A percentile compares a stretch with the other conserved stretches of the same genome.
Evolutionary conservation across 2,888 invertebrate genomes (phyloP).

Genomic region (Himalopsyche tibetana): DNA sequence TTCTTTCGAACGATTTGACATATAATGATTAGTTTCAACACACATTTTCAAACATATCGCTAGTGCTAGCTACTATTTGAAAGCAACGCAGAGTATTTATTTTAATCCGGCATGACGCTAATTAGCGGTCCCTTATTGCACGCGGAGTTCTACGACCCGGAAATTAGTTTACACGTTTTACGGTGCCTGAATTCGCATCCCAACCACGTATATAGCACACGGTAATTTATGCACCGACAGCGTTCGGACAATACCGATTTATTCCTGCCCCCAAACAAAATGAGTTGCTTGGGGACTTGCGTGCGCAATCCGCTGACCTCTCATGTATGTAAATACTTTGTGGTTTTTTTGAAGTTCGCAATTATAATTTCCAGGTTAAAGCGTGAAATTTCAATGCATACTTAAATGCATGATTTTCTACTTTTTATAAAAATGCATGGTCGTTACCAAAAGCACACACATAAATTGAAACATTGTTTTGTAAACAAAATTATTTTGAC

Average conservation of each 20-base stretch:
- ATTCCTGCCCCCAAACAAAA: background rate
- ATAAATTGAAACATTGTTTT: too few species aligned
- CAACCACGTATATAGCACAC: background rate
- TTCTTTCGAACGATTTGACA: too few species aligned
- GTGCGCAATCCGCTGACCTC: too few species aligned
- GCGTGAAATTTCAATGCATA: too few species aligned
- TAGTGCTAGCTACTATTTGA: background rate
- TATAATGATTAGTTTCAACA: background rate
- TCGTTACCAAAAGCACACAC: too few species aligned
- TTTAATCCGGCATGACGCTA: background rate
- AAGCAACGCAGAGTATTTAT: background rate
- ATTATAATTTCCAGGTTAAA: too few species aligned
- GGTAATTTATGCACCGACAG: conserved; percentile 4
- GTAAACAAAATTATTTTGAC: too few species aligned
- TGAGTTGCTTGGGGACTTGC: background rate
- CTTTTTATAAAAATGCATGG: too few species aligned
- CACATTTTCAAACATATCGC: background rate
- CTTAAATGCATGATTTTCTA: too few species aligned
- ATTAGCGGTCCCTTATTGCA: conserved; percentile 2
- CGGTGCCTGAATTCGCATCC: background rate
- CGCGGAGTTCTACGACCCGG: conserved; percentile 1
- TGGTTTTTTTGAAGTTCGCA: too few species aligned
- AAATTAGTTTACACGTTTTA: conserved; percentile 6
- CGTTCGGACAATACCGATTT: conserved; percentile 4
- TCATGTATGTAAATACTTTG: too few species aligned